Conservation (phyloP, 2,888 invertebrate genomes). For the Teleogryllus oceanicus region DNA sequence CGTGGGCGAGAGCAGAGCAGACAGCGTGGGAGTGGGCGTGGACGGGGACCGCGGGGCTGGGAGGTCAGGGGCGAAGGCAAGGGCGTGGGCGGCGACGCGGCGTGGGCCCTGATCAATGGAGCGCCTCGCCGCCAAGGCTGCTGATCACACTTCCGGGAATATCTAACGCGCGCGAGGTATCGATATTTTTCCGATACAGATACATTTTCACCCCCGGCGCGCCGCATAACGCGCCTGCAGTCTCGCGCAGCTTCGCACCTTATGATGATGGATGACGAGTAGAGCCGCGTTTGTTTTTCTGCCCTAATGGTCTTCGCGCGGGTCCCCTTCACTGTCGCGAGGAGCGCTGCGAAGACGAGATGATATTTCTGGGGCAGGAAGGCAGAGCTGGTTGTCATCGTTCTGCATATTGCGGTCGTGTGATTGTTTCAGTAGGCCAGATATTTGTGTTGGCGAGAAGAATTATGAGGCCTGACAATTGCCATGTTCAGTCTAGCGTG, state of each 20-base stretch:
- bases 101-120: background rate
- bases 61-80: background rate
- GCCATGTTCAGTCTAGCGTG: no score
- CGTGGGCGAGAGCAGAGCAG: background rate
- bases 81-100: background rate
- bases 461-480: no score
- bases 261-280: background rate
- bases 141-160: slow-evolving; percentile 18
- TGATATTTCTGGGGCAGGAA: no score
- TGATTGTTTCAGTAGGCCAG: no score
- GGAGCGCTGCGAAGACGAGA: no score
- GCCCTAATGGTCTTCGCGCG: background rate
- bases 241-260: background rate
- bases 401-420: no score
- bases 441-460: no score
- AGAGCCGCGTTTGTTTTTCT: background rate
- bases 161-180: background rate
- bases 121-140: background rate
- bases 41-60: background rate
- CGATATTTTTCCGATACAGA: slow-evolving; percentile 11
- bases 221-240: background rate
- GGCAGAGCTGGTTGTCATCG: no score
- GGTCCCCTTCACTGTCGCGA: no score
- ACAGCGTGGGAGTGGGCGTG: background rate
- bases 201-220: slow-evolving; percentile 1